Percentiles rank a stretch among this genome's conserved stretches.
Evolutionary conservation across 1,140 invertebrate species (phyloP).

Genomic region (Caerostris darwini): DNA sequence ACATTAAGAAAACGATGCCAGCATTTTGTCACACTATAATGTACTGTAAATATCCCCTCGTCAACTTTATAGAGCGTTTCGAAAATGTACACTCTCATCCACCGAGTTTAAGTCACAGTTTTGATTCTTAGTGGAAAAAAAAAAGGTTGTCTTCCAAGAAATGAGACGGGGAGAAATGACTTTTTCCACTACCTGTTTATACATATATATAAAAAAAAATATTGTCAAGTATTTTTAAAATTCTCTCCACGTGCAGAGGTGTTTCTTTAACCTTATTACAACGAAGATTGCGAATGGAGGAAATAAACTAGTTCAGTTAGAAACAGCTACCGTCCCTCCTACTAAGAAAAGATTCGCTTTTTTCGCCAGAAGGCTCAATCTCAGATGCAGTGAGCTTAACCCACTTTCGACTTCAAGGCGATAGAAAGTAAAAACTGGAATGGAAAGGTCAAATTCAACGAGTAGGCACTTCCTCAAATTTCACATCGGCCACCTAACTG

Average conservation of each 20-base stretch:
- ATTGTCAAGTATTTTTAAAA: conserved; percentile 15
- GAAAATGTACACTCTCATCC: neutral
- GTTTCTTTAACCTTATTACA: conserved; percentile 69
- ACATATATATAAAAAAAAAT: neutral
- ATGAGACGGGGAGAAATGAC: neutral
- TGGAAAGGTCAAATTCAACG: conserved; percentile 36
- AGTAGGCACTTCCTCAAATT: conserved; percentile 34
- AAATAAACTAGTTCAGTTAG: conserved; percentile 56
- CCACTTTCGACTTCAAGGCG: conserved; percentile 70
- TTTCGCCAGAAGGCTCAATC: conserved; percentile 45
- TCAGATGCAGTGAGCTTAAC: conserved; percentile 63
- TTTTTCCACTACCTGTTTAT: neutral
- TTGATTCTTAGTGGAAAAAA: neutral
- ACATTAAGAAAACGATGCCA: neutral
- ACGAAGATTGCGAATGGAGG: conserved; percentile 26
- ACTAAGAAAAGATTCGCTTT: conserved; percentile 75
- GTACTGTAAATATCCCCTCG: neutral
- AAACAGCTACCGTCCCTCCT: conserved; percentile 35
- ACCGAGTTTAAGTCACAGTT: neutral
- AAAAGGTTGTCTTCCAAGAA: conserved; percentile 5
- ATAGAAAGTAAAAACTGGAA: conserved; percentile 68
- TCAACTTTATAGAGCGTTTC: conserved; percentile 13
- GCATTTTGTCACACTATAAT: neutral
- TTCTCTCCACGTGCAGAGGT: conserved; percentile 38
- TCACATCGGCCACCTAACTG: neutral